A percentile compares a stretch with the other conserved stretches of the same genome.
Conservation (phyloP, 2,888 invertebrate genomes). For the Tiliacea aurago region DNA sequence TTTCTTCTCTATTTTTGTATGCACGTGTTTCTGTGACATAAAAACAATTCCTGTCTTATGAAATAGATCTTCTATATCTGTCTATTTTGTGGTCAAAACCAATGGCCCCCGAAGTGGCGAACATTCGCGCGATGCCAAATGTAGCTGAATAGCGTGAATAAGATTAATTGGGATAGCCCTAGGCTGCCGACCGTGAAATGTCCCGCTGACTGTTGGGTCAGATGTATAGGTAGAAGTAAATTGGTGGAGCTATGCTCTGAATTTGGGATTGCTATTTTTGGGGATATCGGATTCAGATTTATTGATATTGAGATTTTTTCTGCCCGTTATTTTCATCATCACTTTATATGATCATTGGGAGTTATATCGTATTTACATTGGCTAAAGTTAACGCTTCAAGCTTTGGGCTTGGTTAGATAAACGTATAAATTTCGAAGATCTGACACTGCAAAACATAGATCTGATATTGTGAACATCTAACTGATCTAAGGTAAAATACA, state of each 20-base stretch:
- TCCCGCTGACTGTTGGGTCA: constrained; percentile 44
- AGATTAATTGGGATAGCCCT: constrained; percentile 63
- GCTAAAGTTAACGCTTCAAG: not conserved
- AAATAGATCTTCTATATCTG: not conserved
- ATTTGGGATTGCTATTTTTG: constrained; percentile 30
- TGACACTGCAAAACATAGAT: not conserved
- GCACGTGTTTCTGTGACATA: not conserved
- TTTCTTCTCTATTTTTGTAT: not conserved
- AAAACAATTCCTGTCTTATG: not conserved
- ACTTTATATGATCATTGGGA: too few relatives aligned
- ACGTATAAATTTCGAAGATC: not conserved
- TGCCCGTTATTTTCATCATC: not conserved
- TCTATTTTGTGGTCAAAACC: constrained; percentile 25
- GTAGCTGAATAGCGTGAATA: constrained; percentile 65
- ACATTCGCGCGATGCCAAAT: constrained; percentile 52
- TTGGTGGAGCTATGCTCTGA: constrained; percentile 22
- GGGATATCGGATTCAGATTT: constrained; percentile 1
- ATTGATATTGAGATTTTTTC: constrained; percentile 7
- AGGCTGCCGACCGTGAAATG: constrained; percentile 56
- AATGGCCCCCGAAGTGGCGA: constrained; percentile 40
- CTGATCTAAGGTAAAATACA: not conserved
- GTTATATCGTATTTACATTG: not conserved
- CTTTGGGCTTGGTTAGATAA: not conserved
- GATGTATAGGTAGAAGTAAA: constrained; percentile 50
- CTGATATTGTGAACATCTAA: not conserved